Conservation (phyloP, 2,888 invertebrate species). For the Eilema caniola region DNA sequence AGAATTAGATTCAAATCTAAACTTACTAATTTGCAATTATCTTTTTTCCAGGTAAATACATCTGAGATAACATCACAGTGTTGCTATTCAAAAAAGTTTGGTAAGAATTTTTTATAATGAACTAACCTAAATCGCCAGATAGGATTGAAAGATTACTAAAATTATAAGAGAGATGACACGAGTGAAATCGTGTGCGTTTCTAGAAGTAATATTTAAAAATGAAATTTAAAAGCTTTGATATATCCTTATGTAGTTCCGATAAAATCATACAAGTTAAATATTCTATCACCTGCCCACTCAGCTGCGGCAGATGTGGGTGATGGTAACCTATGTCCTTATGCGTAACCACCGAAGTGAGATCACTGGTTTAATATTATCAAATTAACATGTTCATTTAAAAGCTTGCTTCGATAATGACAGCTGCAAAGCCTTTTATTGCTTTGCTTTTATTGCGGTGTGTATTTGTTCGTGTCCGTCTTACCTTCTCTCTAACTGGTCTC, state of each 20-base stretch:
- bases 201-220: background rate
- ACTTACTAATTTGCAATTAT: background rate
- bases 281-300: conserved; percentile 2
- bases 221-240: background rate
- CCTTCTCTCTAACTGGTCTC: too few relatives aligned
- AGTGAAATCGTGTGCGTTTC: too few relatives aligned
- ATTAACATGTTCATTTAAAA: background rate
- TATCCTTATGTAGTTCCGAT: background rate
- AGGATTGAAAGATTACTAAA: background rate
- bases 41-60: background rate
- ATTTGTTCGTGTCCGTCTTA: background rate
- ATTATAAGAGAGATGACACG: too few relatives aligned
- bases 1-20: background rate
- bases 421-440: background rate
- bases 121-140: background rate
- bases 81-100: background rate
- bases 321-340: background rate
- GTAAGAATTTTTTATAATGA: background rate
- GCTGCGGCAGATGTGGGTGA: conserved; percentile 1
- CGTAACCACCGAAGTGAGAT: background rate
- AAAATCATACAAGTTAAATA: background rate
- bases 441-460: background rate
- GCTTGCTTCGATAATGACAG: background rate
- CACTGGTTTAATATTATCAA: background rate
- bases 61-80: background rate